Conservation (phyloP, 1,140 invertebrate genomes). For the Drosophila grimshawi region DNA sequence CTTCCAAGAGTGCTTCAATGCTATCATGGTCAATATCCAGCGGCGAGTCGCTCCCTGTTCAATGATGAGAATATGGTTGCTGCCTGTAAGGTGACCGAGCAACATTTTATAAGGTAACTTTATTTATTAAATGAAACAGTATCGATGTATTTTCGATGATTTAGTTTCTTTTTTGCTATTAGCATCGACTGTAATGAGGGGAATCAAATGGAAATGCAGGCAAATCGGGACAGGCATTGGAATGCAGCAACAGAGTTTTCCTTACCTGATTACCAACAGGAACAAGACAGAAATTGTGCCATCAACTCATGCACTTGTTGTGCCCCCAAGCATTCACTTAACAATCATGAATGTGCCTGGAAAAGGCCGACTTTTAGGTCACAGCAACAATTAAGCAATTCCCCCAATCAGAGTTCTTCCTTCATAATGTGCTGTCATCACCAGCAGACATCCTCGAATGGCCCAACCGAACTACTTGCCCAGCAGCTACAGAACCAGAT, state of each 20-base stretch:
- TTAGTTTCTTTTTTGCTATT: background rate
- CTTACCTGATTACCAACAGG: background rate
- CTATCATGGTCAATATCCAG: slow-evolving; percentile 44
- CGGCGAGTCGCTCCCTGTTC: slow-evolving; percentile 2
- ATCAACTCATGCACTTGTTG: no score
- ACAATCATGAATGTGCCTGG: background rate
- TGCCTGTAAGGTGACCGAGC: slow-evolving; percentile 59
- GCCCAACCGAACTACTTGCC: slow-evolving; percentile 51
- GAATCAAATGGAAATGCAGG: background rate
- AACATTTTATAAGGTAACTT: slow-evolving; percentile 45
- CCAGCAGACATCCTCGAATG: background rate
- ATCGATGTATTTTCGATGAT: background rate
- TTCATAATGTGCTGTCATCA: background rate
- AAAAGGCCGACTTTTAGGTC: background rate
- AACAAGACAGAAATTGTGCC: background rate
- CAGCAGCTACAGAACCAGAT: slow-evolving; percentile 58
- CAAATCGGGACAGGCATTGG: background rate
- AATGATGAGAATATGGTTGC: slow-evolving; percentile 27
- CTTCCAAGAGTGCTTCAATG: background rate
- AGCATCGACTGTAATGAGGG: slow-evolving; percentile 2
- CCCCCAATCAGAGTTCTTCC: background rate
- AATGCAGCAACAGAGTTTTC: background rate
- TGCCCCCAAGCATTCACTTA: no score
- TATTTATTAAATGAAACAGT: background rate
- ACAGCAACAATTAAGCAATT: background rate